Conservation (phyloP, 2,888 invertebrate species). For the Meghimatium bilineatum region DNA sequence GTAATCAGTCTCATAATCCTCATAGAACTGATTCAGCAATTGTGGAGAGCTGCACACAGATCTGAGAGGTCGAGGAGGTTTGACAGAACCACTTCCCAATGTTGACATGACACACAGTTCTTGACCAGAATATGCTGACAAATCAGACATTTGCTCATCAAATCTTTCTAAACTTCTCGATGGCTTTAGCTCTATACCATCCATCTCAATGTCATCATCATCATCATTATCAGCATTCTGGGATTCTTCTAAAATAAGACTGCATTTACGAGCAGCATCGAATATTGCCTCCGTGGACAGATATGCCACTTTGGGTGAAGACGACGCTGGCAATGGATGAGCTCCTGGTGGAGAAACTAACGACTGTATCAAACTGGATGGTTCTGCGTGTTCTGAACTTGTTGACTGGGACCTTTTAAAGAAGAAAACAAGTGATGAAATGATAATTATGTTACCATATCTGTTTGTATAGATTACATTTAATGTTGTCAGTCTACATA, state of each 20-base stretch:
- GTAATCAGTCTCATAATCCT: conserved; percentile 81
- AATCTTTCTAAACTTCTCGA: conserved; percentile 66
- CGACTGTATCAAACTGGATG: conserved; percentile 62
- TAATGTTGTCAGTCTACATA: too few relatives aligned
- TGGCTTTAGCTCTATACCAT: conserved; percentile 54
- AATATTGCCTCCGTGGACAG: conserved; percentile 42
- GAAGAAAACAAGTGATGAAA: not conserved
- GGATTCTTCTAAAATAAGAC: conserved; percentile 94
- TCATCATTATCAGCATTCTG: conserved; percentile 85
- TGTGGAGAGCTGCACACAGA: conserved; percentile 79
- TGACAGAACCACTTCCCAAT: conserved; percentile 26
- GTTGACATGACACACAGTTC: conserved; percentile 6
- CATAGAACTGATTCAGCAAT: conserved; percentile 84
- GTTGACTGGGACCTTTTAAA: conserved; percentile 27
- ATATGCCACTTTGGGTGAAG: conserved; percentile 38
- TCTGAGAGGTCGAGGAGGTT: conserved; percentile 72
- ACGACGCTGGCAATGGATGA: conserved; percentile 62
- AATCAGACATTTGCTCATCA: conserved; percentile 52
- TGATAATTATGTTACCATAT: not conserved
- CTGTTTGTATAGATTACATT: not conserved
- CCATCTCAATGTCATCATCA: conserved; percentile 50
- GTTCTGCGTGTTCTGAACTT: conserved; percentile 27
- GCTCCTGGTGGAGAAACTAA: conserved; percentile 72
- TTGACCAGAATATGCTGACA: conserved; percentile 8
- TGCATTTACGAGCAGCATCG: conserved; percentile 84